Percentiles rank a stretch among this genome's conserved stretches.
Conservation (phyloP, 2,888 invertebrate genomes). For the Coenonympha glycerion region DNA sequence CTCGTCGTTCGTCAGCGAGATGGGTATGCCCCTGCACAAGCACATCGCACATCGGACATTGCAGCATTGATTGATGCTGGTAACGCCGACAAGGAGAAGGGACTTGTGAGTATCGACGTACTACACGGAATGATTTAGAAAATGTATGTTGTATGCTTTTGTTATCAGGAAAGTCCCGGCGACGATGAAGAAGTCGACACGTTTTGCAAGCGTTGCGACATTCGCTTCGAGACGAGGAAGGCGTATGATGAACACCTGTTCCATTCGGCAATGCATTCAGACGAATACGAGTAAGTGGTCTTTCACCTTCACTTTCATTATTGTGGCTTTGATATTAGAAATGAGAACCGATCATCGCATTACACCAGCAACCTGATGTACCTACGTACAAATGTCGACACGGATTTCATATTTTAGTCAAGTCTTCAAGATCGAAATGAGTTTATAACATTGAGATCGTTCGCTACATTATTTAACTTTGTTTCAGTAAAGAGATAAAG, state of each 20-base stretch:
- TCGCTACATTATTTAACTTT: no score
- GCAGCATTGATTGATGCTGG: constrained; percentile 32
- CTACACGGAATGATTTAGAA: constrained; percentile 53
- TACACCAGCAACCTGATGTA: no score
- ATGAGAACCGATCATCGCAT: no score
- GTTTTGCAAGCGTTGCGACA: constrained; percentile 52
- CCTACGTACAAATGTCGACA: no score
- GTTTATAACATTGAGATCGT: no score
- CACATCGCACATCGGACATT: constrained; percentile 53
- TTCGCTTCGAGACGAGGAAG: constrained; percentile 52
- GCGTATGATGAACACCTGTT: constrained; percentile 60
- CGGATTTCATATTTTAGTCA: no score
- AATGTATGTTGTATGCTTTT: background rate
- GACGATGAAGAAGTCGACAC: constrained; percentile 54
- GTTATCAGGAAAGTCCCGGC: constrained; percentile 43
- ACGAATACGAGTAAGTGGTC: constrained; percentile 39
- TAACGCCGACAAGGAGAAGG: no score
- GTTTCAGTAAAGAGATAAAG: constrained; percentile 33
- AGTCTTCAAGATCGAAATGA: no score
- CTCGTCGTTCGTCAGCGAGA: constrained; percentile 55
- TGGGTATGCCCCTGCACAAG: constrained; percentile 52
- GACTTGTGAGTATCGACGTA: constrained; percentile 44
- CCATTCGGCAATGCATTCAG: constrained; percentile 54
- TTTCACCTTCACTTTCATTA: background rate
- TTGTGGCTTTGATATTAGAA: no score